A percentile compares a stretch with the other conserved stretches of the same genome.
These are phyloP conservation scores for Caenorhabditis sp. DNA, from an alignment of 2,888 invertebrate species.

Conservation along the genomic window DNA sequence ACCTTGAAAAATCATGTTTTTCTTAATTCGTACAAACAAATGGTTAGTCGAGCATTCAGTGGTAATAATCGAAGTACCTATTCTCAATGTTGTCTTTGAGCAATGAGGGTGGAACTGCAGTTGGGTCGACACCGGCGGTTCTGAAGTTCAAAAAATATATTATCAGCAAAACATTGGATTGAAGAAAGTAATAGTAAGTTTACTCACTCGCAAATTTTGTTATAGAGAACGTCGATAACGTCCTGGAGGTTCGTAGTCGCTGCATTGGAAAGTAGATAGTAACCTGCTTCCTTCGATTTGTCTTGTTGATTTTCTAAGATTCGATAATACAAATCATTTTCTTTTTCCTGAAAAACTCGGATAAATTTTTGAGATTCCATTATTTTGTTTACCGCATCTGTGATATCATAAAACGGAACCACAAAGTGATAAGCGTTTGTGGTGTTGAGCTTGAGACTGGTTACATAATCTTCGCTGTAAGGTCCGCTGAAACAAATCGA, in stretches of 20 bases:
- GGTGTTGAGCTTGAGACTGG: constrained; percentile 18
- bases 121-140: constrained; percentile 40
- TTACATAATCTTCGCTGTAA: not conserved
- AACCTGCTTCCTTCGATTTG: too few species aligned
- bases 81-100: constrained; percentile 7
- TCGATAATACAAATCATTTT: constrained; percentile 39
- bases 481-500: constrained; percentile 21
- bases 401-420: constrained; percentile 55
- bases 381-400: constrained; percentile 6
- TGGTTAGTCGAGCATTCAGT: constrained; percentile 26
- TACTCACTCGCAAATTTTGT: constrained; percentile 53
- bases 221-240: constrained; percentile 16
- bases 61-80: constrained; percentile 42
- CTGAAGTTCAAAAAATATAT: constrained; percentile 1
- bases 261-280: constrained; percentile 46
- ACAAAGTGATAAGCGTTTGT: constrained; percentile 56
- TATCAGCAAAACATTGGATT: not conserved
- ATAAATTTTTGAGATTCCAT: not conserved
- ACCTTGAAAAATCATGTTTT: not conserved
- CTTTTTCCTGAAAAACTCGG: not conserved
- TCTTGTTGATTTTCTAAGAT: too few species aligned
- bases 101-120: constrained; percentile 25
- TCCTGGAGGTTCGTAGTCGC: constrained; percentile 6
- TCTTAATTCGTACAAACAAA: constrained; percentile 52
- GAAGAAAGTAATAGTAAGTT: not conserved